Evolutionary conservation across 2,888 invertebrate species (phyloP), one percentile per base, ranked within the genome.

Genomic region (Nomada fucata): DNA sequence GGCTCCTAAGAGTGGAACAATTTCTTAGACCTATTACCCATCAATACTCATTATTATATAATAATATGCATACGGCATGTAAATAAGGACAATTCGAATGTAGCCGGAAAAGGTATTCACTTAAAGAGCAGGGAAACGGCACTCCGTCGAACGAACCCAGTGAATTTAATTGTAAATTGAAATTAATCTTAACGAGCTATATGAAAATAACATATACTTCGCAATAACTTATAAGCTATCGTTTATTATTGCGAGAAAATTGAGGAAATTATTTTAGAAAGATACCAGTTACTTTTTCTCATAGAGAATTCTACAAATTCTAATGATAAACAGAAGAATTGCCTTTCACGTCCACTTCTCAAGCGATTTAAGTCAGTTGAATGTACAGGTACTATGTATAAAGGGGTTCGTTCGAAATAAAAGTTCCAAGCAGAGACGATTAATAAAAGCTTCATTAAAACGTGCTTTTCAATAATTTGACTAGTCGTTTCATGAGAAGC

Each of bases 21-120:
- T 13, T 13, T 18, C 18, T 76, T 64, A 64, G 72, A 11, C 23
- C 11, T 57, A 65, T 15, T 76, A 52, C 42, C 64, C 73, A 72
- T 65, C 15, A 59, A 73, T 76, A 52, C 72, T 76, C 72, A 72
- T 76, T 59, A 71, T 26, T n/a, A 42, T 76, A 52, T 26, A 26
- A 57, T 29, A 50, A 47, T 36, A 47, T 36, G 10, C 13, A 20
- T 47, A 29, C 29, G 4, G 36, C 9, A 9, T 70, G 61, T 71
- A 76, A 61, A 70, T 61, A 70, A 10, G 61, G 5, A 29, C 61
- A 18, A 61, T 36, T 50, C 23, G 2, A 57, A 69, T n/a, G 18
- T 55, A 20, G 36, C 7, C 36, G 36, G 7, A 3, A 18, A 13
- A 36, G 13, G n/a, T 9, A 15, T 76, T 50, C 59, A 59, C 18